Base-by-base conservation (phyloP, 2,113 vertebrate genomes). In the Pituophis catenifer region DNA sequence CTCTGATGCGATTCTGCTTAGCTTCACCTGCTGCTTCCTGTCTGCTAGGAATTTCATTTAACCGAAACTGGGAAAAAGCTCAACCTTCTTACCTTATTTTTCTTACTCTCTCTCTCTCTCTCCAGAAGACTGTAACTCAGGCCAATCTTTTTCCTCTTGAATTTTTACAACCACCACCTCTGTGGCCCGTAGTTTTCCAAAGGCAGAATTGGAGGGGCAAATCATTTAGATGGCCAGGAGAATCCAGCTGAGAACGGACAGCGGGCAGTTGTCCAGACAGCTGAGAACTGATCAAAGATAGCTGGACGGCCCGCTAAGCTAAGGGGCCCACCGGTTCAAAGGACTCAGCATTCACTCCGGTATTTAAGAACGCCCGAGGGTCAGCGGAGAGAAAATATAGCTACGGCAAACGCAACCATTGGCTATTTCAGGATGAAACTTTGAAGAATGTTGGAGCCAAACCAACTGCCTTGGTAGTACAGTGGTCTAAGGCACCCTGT, bases 351-450 rank as follows among this genome's bases (percentile, higher is more conserved):
- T 10, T 90, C 75, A 62, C 70, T 17, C 44, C 86, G 23, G 44
- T 57, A 23, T 52, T 10, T 9, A 90, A 44, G 89, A 93, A 93
- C 90, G 75, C 29, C 3, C 1, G 23, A 7, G 19, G 85, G 59
- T 50, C 15, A 13, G 23, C 21, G 3, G n/a, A 5, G 29, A 54
- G 13, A 4, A 50, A 44, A 54, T 55, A 58, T 29, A 58, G 9
- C 13, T 5, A 7, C 11, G 17, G 2, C n/a, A 1, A 58, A 38
- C 2, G 5, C 10, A 19, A 3, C 1, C 5, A 0, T 21, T 38
- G 19, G 55, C 19, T 33, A 23, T 52, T 70, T 19, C 38, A 0
- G 4, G 38, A 9, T 8, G 5, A 54, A 23, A 12, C 10, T 3
- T 44, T 15, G 2, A 21, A 23, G 38, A 86, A 19, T 15, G 15